phyloP scores from a whole-genome alignment of 1,140 invertebrate genomes.

The Drosophila sturtevanti region DNA sequence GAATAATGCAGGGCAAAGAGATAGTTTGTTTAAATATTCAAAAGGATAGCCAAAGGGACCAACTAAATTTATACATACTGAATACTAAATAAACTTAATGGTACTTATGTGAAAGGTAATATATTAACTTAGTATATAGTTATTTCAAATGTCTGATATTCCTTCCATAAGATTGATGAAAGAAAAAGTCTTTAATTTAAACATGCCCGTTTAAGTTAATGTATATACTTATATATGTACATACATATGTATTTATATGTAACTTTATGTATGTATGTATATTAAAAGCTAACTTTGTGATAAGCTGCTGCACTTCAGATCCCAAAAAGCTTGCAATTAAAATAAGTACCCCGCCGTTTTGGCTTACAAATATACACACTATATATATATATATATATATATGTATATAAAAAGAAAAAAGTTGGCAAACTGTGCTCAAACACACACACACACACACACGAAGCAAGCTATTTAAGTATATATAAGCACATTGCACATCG shows the following conservation, averaged over 20 bases:
- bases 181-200: no score
- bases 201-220: no score
- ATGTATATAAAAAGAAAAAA: slow-evolving; percentile 23
- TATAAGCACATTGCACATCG: slow-evolving; percentile 74
- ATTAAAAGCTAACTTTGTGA: slow-evolving; percentile 49
- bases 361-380: slow-evolving; percentile 30
- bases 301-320: slow-evolving; percentile 72
- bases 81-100: neutral
- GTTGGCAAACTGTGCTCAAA: slow-evolving; percentile 28
- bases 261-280: no score
- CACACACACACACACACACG: slow-evolving; percentile 16
- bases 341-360: slow-evolving; percentile 72
- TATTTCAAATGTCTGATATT: no score
- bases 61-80: neutral
- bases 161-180: no score
- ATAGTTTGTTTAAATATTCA: neutral
- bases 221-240: no score
- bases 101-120: no score
- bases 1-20: neutral
- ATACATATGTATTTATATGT: no score
- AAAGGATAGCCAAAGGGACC: neutral
- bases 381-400: slow-evolving; percentile 30
- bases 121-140: no score
- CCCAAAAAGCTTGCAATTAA: slow-evolving; percentile 78
- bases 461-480: slow-evolving; percentile 27